Conservation (phyloP, 2,797 vertebrate genomes). For the Sebastes iracundus region DNA sequence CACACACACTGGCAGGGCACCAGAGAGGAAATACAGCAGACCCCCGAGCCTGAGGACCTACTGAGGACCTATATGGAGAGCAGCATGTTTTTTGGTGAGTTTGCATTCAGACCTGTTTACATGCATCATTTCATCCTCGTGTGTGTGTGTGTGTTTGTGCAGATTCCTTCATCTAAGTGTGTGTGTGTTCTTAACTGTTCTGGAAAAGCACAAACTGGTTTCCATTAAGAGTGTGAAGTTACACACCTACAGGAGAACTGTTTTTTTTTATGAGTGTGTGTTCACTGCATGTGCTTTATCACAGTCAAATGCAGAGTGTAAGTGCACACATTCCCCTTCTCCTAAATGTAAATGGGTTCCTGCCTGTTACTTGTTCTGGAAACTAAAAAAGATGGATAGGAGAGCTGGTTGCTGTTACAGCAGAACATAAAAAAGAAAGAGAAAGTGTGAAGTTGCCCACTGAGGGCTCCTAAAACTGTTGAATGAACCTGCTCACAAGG, state of each 20-base stretch:
- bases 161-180: neutral
- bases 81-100: constrained; percentile 99
- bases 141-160: neutral
- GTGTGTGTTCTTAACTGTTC: neutral
- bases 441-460: constrained; percentile 28
- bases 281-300: constrained; percentile 33
- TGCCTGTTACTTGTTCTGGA: constrained; percentile 35
- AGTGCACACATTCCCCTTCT: neutral
- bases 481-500: constrained; percentile 43
- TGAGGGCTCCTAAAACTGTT: constrained; percentile 8
- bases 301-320: constrained; percentile 23
- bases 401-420: constrained; percentile 15
- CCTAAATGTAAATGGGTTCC: constrained; percentile 31
- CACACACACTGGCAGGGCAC: constrained; percentile 85
- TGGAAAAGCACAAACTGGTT: constrained; percentile 20
- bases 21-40: constrained; percentile 84
- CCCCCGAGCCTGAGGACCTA: constrained; percentile 86
- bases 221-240: constrained; percentile 51
- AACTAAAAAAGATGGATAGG: constrained; percentile 18
- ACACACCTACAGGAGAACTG: constrained; percentile 20
- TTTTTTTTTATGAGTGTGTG: neutral
- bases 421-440: neutral
- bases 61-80: constrained; percentile 90
- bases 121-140: neutral
- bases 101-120: constrained; percentile 19